Evolutionary conservation across 2,113 vertebrate genomes (phyloP).

Genomic region (Ctenodactylus gundi): DNA sequence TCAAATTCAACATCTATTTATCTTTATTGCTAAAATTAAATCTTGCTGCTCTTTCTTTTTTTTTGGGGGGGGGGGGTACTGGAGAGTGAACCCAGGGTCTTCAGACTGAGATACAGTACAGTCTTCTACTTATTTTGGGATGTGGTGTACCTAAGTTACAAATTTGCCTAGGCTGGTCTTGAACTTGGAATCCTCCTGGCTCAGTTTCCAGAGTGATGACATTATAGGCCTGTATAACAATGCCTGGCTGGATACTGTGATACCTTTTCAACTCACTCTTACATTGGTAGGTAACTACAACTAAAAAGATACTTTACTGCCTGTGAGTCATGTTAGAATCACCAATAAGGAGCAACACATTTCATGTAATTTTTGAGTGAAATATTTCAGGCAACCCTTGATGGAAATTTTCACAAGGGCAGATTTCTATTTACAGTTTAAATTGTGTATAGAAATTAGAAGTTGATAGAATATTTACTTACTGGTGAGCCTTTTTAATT

Average conservation of each 20-base stretch:
- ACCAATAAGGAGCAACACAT: background rate
- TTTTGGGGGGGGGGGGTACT: no score
- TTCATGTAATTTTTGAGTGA: accelerated
- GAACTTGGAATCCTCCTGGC: no score
- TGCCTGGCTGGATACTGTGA: no score
- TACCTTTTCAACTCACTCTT: background rate
- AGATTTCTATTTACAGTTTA: background rate
- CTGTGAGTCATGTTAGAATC: background rate
- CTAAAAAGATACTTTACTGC: background rate
- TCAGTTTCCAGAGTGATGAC: no score
- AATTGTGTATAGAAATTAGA: background rate
- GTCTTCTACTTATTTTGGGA: no score
- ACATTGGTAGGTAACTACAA: background rate
- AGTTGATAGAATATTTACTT: background rate
- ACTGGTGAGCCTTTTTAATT: background rate
- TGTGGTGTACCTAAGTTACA: no score
- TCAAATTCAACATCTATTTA: background rate
- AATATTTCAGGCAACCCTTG: background rate
- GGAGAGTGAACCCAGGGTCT: no score
- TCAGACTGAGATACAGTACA: no score
- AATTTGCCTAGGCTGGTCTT: no score
- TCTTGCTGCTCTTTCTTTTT: background rate
- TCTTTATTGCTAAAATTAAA: background rate
- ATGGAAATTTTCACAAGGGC: background rate
- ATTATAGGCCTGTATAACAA: no score